A percentile compares a stretch with the other conserved stretches of the same genome.
Evolutionary conservation across 2,113 vertebrate species (phyloP).

Genomic region (Hippocampus guttulatus): DNA sequence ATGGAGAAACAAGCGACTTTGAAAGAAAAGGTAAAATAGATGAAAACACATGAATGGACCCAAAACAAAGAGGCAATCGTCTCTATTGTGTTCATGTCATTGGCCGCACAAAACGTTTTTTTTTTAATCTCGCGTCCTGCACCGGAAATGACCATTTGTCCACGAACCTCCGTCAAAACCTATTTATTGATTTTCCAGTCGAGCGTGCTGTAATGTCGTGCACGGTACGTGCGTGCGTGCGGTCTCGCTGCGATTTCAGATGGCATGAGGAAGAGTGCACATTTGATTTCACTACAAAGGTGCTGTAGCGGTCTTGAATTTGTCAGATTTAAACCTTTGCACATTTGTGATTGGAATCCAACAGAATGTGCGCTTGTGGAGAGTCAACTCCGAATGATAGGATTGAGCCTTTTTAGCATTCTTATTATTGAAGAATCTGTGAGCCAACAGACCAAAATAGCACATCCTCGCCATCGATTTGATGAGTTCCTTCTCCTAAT

Average conservation of each 20-base stretch:
- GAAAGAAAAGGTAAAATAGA: constrained; percentile 72
- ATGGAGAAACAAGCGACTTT: constrained; percentile 73
- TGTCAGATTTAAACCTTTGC: constrained; percentile 6
- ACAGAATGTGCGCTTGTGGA: not conserved
- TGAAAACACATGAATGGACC: not conserved
- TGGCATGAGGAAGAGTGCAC: not conserved
- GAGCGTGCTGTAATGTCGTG: constrained; percentile 27
- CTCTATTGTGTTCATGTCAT: constrained; percentile 7
- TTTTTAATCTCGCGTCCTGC: constrained; percentile 11
- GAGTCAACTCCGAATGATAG: not conserved
- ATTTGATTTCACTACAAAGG: not conserved
- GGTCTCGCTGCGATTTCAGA: constrained; percentile 8
- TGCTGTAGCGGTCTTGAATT: not conserved
- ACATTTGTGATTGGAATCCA: not conserved
- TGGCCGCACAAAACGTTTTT: constrained; percentile 15
- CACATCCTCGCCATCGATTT: not conserved
- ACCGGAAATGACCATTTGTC: constrained; percentile 50
- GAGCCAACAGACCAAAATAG: not conserved
- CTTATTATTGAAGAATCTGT: not conserved
- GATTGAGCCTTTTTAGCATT: not conserved
- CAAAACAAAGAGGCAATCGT: constrained; percentile 3
- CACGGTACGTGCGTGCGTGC: constrained; percentile 17
- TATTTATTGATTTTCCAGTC: constrained; percentile 64
- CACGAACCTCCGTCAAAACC: constrained; percentile 47
- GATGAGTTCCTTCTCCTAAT: not conserved